These are phyloP conservation scores for Physella acuta DNA, from an alignment of 1,140 invertebrate species.

Conservation along the genomic window DNA sequence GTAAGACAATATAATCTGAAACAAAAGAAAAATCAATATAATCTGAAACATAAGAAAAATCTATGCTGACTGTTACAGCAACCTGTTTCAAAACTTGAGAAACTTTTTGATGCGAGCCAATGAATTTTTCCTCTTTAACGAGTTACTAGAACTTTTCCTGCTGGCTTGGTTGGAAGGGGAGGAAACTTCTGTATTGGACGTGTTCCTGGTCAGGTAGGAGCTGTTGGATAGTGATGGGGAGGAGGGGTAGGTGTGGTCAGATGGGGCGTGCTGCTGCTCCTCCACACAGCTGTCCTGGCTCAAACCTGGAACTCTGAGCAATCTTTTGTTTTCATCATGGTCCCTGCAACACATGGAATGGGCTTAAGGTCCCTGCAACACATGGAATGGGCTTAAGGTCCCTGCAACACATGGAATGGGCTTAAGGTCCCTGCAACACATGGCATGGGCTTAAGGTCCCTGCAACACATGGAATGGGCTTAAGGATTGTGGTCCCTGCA, in stretches of 20 bases:
- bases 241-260: neutral
- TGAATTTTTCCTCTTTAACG: neutral
- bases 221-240: neutral
- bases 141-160: conserved; percentile 6
- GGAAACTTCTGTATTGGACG: neutral
- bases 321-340: conserved; percentile 7
- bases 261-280: neutral
- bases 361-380: too few species aligned
- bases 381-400: too few species aligned
- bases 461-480: too few species aligned
- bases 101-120: conserved; percentile 21
- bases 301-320: conserved; percentile 5
- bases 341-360: too few species aligned
- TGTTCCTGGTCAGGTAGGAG: neutral
- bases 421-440: too few species aligned
- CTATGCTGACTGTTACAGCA: too few species aligned
- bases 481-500: too few species aligned
- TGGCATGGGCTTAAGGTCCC: too few species aligned
- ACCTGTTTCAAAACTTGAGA: conserved; percentile 8
- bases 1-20: too few species aligned
- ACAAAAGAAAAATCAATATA: too few species aligned
- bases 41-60: too few species aligned
- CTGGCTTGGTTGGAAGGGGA: neutral
- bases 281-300: neutral
- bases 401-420: too few species aligned